These are phyloP conservation scores for Eupristina koningsbergeri DNA, from an alignment of 1,140 invertebrate species.

Conservation along the genomic window DNA sequence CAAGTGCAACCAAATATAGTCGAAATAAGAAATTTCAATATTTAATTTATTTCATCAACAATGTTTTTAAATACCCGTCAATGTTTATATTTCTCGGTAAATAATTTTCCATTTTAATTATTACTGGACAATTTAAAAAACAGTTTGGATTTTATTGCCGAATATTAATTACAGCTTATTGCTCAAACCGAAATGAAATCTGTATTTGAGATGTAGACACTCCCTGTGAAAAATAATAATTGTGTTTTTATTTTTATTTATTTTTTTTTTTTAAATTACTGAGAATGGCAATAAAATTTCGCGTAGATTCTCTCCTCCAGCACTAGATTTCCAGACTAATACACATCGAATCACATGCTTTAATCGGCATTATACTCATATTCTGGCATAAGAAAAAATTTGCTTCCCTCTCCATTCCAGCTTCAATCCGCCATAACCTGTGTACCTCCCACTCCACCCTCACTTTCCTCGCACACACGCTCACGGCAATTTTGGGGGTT, in stretches of 20 bases:
- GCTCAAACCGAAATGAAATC: background rate
- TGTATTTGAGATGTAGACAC: background rate
- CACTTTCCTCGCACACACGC: background rate
- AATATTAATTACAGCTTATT: background rate
- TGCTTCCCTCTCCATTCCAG: background rate
- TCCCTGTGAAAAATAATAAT: background rate
- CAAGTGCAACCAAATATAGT: too few species aligned
- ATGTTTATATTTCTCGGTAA: too few species aligned
- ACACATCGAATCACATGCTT: too few species aligned
- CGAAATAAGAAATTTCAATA: too few species aligned
- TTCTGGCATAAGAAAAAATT: slow-evolving; percentile 6
- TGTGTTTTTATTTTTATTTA: background rate
- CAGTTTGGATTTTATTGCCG: too few species aligned
- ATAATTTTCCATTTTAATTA: too few species aligned
- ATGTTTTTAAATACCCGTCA: too few species aligned
- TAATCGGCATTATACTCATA: background rate
- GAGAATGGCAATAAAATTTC: background rate
- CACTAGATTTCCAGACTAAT: too few species aligned
- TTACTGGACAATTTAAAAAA: too few species aligned
- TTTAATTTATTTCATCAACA: too few species aligned
- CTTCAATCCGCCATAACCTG: slow-evolving; percentile 8
- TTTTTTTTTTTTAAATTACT: too few species aligned
- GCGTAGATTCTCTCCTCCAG: background rate
- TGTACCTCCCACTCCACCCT: background rate
- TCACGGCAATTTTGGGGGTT: slow-evolving; percentile 18